Percentiles rank a stretch among this genome's conserved stretches.
Conservation (phyloP, 2,797 vertebrate genomes). For the Oryzias dopingdopingensis region DNA sequence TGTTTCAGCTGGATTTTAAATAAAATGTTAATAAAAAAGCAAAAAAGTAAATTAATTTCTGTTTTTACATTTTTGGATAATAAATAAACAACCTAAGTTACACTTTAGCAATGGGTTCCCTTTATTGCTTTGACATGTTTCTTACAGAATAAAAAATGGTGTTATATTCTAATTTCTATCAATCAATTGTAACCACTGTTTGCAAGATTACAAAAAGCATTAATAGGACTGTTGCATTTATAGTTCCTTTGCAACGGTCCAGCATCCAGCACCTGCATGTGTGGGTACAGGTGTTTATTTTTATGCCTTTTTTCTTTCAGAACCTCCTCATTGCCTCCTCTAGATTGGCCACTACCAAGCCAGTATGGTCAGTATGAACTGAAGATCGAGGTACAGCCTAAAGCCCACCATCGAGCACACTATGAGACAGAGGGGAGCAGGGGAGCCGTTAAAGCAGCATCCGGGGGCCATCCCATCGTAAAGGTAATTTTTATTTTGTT, state of each 20-base stretch:
- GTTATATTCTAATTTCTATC: no score
- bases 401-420: slow-evolving; percentile 97
- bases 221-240: background rate
- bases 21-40: no score
- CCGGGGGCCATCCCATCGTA: slow-evolving; percentile 93
- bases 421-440: slow-evolving; percentile 99
- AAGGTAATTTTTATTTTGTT: slow-evolving; percentile 82
- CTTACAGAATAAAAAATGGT: no score
- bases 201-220: no score
- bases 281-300: slow-evolving; percentile 35
- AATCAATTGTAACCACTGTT: no score
- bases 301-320: slow-evolving; percentile 70
- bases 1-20: background rate
- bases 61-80: no score
- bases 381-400: slow-evolving; percentile 98
- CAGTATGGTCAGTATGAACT: slow-evolving; percentile 94
- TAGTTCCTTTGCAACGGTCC: slow-evolving; percentile 8
- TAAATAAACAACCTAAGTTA: no score
- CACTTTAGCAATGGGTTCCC: no score
- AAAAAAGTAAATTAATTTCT: no score
- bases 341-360: slow-evolving; percentile 95
- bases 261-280: slow-evolving; percentile 21
- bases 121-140: no score
- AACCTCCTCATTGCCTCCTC: slow-evolving; percentile 93
- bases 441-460: slow-evolving; percentile 93